Evolutionary conservation across 2,113 vertebrate species (phyloP), one percentile per base, ranked within the genome.

Genomic region (Dipodomys merriami): DNA sequence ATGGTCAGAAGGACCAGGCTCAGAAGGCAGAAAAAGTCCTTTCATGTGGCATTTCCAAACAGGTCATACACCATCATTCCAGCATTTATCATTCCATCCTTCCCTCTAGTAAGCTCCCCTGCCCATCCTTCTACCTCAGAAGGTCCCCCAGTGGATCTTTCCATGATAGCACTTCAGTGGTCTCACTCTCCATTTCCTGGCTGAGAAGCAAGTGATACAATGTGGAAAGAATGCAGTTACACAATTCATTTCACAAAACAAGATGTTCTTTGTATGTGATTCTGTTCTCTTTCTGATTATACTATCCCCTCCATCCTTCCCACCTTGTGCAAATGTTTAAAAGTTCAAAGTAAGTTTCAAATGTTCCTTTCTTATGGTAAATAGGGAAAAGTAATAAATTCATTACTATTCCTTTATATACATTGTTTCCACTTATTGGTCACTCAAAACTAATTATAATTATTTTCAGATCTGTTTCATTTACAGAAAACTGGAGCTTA

Each of bases 211-310:
- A 93, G 84, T 96, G 96, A 97, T 89, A 78, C 74, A 91, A 85
- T 67, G n/a, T 94, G 93, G 87, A 96, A 96, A 95, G 92, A 96
- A 96, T 97, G 95, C 86, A 62, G 71, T 97, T 96, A 90, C 92
- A 94, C 85, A 95, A 46, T 94, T 94, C 78, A 80, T 89, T 88
- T 79, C 69, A 91, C 76, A 95, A 96, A 96, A 94, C 90, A 95
- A 95, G 85, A 90, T 96, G 80, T 94, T 93, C 83, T 86, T 62
- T 95, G 23, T 91, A 30, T 64, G 5, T 90, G 46, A 84, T 60
- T 39, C 30, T 83, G 69, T 92, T 95, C 44, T 90, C 64, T 87
- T 93, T 91, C 69, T 94, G 60, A 85, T 94, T 69, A 39, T 74
- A 33, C 13, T 33, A 4, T 89, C 60, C 93, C 89, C 64, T 93